Evolutionary conservation across 2,888 invertebrate species (phyloP).

Genomic region (Drosophila niveifrons): DNA sequence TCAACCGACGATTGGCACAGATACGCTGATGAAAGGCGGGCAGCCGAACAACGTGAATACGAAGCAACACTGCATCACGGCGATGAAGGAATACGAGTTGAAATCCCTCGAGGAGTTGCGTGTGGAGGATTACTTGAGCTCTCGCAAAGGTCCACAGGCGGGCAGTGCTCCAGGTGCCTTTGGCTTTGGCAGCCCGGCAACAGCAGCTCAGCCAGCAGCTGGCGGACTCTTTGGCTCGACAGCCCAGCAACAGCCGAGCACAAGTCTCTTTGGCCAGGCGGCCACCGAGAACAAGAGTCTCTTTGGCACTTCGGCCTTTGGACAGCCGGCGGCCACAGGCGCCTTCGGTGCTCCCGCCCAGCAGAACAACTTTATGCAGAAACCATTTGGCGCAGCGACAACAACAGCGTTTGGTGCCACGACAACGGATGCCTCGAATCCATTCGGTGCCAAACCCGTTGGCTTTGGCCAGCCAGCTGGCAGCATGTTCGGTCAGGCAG

Average conservation of each 20-base stretch:
- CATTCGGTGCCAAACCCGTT: slow-evolving; percentile 83
- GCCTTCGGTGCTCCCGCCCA: slow-evolving; percentile 87
- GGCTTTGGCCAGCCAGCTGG: slow-evolving; percentile 86
- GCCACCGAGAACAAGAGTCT: slow-evolving; percentile 87
- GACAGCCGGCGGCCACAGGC: slow-evolving; percentile 84
- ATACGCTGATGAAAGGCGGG: slow-evolving; percentile 96
- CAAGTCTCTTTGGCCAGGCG: slow-evolving; percentile 87
- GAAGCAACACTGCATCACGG: slow-evolving; percentile 98
- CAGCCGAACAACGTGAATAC: slow-evolving; percentile 94
- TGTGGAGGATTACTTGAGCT: slow-evolving; percentile 96
- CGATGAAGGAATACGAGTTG: slow-evolving; percentile 98
- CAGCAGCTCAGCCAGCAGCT: slow-evolving; percentile 83
- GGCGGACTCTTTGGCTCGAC: slow-evolving; percentile 86
- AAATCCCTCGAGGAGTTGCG: slow-evolving; percentile 98
- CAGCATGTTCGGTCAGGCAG: slow-evolving; percentile 86
- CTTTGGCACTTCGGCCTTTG: slow-evolving; percentile 86
- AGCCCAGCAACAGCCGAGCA: slow-evolving; percentile 85
- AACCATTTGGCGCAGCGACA: slow-evolving; percentile 87
- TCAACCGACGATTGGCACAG: slow-evolving; percentile 93
- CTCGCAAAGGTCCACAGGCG: slow-evolving; percentile 91
- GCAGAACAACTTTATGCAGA: slow-evolving; percentile 89
- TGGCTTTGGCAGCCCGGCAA: slow-evolving; percentile 86
- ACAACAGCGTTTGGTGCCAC: slow-evolving; percentile 81
- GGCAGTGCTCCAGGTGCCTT: slow-evolving; percentile 86
- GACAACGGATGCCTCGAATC: slow-evolving; percentile 80